phyloP scores from a whole-genome alignment of 2,888 invertebrate species.

The Habrosyne pyritoides region DNA sequence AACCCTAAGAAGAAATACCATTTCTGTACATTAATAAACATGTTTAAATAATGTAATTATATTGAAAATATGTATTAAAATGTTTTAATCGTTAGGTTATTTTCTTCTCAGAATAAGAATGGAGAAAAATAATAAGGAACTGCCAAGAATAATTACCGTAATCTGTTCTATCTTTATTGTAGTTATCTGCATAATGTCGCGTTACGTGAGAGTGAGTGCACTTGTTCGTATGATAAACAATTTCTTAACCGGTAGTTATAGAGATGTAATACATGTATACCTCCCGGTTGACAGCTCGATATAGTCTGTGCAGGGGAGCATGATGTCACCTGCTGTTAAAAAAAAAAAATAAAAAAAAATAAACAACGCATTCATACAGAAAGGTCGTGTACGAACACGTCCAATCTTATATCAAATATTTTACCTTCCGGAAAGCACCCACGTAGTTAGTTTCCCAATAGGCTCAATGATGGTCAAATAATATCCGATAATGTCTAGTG shows the following conservation, averaged over 20 bases:
- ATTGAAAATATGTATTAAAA: neutral
- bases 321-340: too few species aligned
- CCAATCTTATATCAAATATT: too few species aligned
- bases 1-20: too few species aligned
- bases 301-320: too few species aligned
- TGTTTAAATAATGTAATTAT: slow-evolving; percentile 5
- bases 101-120: neutral
- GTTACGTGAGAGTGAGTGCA: slow-evolving; percentile 21
- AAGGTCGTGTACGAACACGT: too few species aligned
- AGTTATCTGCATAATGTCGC: slow-evolving; percentile 27
- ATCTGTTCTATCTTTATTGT: slow-evolving; percentile 18
- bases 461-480: slow-evolving; percentile 20
- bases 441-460: slow-evolving; percentile 20
- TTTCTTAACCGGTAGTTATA: slow-evolving; percentile 12
- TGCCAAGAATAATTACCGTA: slow-evolving; percentile 4
- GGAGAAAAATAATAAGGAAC: slow-evolving; percentile 2
- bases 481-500: slow-evolving; percentile 14
- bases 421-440: neutral
- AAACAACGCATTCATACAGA: too few species aligned
- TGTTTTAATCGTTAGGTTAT: neutral
- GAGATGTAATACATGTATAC: neutral
- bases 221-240: slow-evolving; percentile 17
- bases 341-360: too few species aligned
- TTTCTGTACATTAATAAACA: too few species aligned
- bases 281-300: too few species aligned